Evolutionary conservation across 2,797 vertebrate species (phyloP), one percentile per base, ranked within the genome.

Genomic region (Carcharodon carcharias): DNA sequence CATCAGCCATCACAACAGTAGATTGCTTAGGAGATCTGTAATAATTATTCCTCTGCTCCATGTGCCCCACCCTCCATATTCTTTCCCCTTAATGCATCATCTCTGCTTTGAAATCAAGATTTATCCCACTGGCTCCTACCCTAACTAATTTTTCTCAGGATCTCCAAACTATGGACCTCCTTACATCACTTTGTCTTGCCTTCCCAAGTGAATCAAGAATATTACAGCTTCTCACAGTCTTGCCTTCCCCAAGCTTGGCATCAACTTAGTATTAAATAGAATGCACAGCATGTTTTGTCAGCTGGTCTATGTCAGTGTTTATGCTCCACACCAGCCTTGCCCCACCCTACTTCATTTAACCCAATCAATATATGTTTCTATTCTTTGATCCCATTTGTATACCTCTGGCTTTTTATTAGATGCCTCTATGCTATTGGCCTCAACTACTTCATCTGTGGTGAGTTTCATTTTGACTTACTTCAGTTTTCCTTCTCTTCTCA

Each of bases 31-130:
- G 63, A 40, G 61, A 4, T 93, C 35, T n/a, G 35, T 40, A 65
- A 93, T 93, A 93, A 93, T 93, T 93, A 93, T 65, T 65, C 56
- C 35, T 12, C 88, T 58, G 56, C 71, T 73, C 31, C 28, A 69
- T 21, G 67, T 69, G 18, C 50, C 58, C 88, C 31, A 7, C 35
- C 11, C 12, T 14, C 35, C 28, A 92, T 40, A 63, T 0, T 63
- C 89, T 92, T n/a, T 26, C 31, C 12, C 12, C 16, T 8, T 6
- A 3, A 1, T 92, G 58, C 56, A 92, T 92, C 58, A 8, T 23
- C 35, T 56, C 87, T 40, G 16, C 40, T 35, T 63, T 92, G 89
- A 89, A 89, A 63, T 40, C 5, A 92, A 9, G 18, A 35, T 40
- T 21, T n/a, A 4, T 40, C 14, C 35, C 89, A 92, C 35, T 40